Evolutionary conservation across 2,797 vertebrate genomes (phyloP).

Genomic region (Petrocephalus schoutedeni): DNA sequence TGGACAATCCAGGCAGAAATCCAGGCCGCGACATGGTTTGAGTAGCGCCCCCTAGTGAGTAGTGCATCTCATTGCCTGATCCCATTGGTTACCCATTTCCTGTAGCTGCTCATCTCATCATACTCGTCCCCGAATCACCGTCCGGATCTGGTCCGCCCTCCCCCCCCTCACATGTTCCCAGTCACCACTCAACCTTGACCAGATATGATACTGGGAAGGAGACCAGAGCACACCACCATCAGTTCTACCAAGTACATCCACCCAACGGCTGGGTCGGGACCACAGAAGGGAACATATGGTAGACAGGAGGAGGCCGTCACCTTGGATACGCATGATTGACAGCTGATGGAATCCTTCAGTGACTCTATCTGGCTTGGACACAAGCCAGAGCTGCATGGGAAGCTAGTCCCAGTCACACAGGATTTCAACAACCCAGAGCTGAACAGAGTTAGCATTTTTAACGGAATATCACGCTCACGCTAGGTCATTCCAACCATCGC

Average conservation of each 20-base stretch:
- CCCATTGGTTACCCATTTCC: background rate
- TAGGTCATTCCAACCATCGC: background rate
- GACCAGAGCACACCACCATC: background rate
- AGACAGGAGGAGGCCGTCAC: background rate
- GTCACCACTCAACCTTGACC: background rate
- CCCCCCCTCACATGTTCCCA: background rate
- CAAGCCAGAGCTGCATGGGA: background rate
- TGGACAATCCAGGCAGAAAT: background rate
- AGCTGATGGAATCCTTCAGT: slow-evolving; percentile 9
- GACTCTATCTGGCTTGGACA: background rate
- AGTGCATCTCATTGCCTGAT: background rate
- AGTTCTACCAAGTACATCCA: background rate
- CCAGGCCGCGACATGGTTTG: background rate
- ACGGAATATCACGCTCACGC: background rate
- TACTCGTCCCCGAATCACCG: background rate
- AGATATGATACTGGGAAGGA: background rate
- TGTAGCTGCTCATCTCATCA: background rate
- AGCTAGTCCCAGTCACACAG: background rate
- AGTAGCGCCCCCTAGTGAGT: background rate
- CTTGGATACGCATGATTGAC: slow-evolving; percentile 7
- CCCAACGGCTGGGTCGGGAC: background rate
- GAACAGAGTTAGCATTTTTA: background rate
- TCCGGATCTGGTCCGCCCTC: background rate
- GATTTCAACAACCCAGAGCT: background rate
- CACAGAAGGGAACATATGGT: slow-evolving; percentile 1